Evolutionary conservation across 2,888 invertebrate genomes (phyloP).

Genomic region (Lypha dubia): DNA sequence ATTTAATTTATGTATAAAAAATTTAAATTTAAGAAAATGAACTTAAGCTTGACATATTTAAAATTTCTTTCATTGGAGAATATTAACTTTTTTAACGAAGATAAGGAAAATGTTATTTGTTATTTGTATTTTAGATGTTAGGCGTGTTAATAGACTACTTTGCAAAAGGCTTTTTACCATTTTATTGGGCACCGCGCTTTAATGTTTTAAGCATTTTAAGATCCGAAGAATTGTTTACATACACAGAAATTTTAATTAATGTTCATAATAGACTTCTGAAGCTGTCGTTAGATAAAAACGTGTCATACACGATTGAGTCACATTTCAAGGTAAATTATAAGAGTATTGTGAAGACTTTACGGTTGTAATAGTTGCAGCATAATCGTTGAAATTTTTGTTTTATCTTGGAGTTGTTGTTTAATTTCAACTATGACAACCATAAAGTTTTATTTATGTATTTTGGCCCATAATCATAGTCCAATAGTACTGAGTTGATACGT

Average conservation of each 20-base stretch:
- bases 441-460: too few relatives aligned
- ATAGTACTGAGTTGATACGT: too few relatives aligned
- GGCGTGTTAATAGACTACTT: conserved; percentile 52
- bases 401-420: too few relatives aligned
- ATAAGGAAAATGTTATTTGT: background rate
- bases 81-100: background rate
- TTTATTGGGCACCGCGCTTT: conserved; percentile 69
- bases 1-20: too few relatives aligned
- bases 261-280: conserved; percentile 3
- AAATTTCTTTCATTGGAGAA: too few relatives aligned
- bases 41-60: too few relatives aligned
- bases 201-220: conserved; percentile 69
- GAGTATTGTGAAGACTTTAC: too few relatives aligned
- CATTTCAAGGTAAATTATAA: conserved; percentile 43
- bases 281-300: background rate
- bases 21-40: too few relatives aligned
- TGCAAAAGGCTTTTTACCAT: conserved; percentile 49
- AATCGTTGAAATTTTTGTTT: too few relatives aligned
- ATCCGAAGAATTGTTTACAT: conserved; percentile 35
- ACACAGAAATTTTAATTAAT: conserved; percentile 24
- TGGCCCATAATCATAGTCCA: too few relatives aligned
- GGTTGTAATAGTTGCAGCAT: background rate
- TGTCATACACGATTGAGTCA: background rate
- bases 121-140: conserved; percentile 71
- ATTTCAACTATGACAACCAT: too few relatives aligned